phyloP scores from a whole-genome alignment of 2,797 vertebrate species.

The Notoglanidium macrostoma region DNA sequence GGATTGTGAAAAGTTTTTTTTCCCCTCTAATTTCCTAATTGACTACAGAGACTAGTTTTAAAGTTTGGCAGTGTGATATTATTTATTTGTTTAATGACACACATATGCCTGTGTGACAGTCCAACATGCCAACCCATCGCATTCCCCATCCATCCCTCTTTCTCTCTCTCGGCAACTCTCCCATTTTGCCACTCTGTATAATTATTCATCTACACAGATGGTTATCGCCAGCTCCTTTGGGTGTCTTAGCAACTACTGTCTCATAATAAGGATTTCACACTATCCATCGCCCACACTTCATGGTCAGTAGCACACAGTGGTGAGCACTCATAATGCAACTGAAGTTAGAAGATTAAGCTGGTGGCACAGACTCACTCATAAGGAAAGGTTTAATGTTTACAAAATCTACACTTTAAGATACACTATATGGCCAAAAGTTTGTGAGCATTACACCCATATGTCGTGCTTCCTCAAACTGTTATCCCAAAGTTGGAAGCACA shows the following conservation, averaged over 20 bases:
- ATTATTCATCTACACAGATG: slow-evolving; percentile 69
- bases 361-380: not conserved
- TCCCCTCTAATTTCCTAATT: not conserved
- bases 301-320: slow-evolving; percentile 32
- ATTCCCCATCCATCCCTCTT: slow-evolving; percentile 39
- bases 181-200: slow-evolving; percentile 70
- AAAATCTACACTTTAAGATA: not conserved
- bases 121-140: slow-evolving; percentile 52
- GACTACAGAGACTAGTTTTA: slow-evolving; percentile 33
- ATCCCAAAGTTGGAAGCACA: not conserved
- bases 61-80: slow-evolving; percentile 55
- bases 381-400: not conserved
- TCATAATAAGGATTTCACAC: slow-evolving; percentile 54
- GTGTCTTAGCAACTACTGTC: slow-evolving; percentile 78
- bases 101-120: slow-evolving; percentile 59
- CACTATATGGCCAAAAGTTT: not conserved
- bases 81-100: slow-evolving; percentile 65
- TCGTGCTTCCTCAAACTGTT: not conserved
- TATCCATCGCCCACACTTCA: slow-evolving; percentile 50
- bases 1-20: not conserved
- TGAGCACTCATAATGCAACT: slow-evolving; percentile 53
- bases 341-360: not conserved
- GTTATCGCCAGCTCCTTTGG: slow-evolving; percentile 61
- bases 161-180: slow-evolving; percentile 63
- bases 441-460: not conserved